A percentile compares a stretch with the other conserved stretches of the same genome.
Conservation (phyloP, 2,797 vertebrate genomes). For the Macrochelys suwanniensis region DNA sequence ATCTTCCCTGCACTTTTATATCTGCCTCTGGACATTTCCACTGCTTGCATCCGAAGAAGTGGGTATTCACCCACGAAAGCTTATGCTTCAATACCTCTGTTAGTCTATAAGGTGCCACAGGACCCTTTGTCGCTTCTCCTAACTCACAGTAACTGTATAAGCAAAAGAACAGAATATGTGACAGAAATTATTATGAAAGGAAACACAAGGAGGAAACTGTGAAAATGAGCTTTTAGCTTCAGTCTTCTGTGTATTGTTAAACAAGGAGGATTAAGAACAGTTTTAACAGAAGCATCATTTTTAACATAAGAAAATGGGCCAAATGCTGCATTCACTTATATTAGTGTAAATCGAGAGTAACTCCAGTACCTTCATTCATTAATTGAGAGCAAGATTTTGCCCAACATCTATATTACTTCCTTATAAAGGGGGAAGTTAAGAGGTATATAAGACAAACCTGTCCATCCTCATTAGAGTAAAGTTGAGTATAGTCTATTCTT, state of each 20-base stretch:
- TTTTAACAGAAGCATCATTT: not conserved
- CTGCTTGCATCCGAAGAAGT: no score
- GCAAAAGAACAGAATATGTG: not conserved
- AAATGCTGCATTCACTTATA: not conserved
- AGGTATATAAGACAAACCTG: slow-evolving; percentile 63
- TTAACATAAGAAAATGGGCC: not conserved
- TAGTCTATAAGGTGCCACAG: no score
- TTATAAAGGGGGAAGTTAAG: slow-evolving; percentile 41
- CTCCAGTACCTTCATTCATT: not conserved
- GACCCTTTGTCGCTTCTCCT: no score
- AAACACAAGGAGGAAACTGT: not conserved
- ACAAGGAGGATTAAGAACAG: not conserved
- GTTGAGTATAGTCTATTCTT: slow-evolving; percentile 80
- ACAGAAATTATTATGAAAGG: not conserved
- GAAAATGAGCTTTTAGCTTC: not conserved
- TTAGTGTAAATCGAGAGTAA: not conserved
- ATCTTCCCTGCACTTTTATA: no score
- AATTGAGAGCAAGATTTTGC: slow-evolving; percentile 16
- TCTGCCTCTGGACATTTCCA: no score
- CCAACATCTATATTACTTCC: not conserved
- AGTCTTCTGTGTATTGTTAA: not conserved
- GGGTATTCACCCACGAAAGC: no score
- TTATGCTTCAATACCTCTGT: no score
- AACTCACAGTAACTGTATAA: fast-evolving
- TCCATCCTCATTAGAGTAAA: slow-evolving; percentile 75